phyloP scores from a whole-genome alignment of 2,797 vertebrate genomes.

The Limosa lapponica region DNA sequence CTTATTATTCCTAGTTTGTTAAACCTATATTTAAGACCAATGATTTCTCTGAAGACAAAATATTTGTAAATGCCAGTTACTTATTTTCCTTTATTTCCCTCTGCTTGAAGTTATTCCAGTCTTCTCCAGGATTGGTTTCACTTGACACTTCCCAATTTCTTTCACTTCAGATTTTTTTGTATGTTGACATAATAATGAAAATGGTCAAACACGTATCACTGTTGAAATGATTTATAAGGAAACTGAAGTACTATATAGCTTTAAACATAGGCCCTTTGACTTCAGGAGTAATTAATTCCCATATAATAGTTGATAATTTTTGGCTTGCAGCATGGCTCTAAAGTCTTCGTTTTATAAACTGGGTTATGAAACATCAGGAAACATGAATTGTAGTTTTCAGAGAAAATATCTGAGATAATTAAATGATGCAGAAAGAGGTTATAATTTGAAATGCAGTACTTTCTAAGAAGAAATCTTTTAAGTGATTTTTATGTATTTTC shows the following conservation, averaged over 20 bases:
- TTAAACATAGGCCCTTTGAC: neutral
- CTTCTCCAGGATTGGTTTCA: neutral
- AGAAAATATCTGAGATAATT: neutral
- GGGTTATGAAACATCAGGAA: neutral
- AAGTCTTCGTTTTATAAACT: neutral
- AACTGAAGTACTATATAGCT: neutral
- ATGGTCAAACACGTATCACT: neutral
- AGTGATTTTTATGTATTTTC: neutral
- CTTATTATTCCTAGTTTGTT: neutral
- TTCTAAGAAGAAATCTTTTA: neutral
- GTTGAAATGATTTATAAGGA: neutral
- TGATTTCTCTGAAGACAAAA: conserved; percentile 32
- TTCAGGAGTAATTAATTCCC: neutral
- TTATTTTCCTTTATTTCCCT: neutral
- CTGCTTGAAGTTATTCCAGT: neutral
- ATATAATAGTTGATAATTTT: neutral
- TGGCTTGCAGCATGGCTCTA: neutral
- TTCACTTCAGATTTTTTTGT: neutral
- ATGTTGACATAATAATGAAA: neutral
- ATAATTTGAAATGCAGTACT: neutral
- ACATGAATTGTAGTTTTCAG: neutral
- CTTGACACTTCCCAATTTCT: conserved; percentile 32
- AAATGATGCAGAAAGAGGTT: neutral
- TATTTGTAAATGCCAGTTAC: conserved; percentile 18
- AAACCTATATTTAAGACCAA: conserved; percentile 20